Conservation (phyloP, 2,888 invertebrate genomes). For the Luffia ferchaultella region DNA sequence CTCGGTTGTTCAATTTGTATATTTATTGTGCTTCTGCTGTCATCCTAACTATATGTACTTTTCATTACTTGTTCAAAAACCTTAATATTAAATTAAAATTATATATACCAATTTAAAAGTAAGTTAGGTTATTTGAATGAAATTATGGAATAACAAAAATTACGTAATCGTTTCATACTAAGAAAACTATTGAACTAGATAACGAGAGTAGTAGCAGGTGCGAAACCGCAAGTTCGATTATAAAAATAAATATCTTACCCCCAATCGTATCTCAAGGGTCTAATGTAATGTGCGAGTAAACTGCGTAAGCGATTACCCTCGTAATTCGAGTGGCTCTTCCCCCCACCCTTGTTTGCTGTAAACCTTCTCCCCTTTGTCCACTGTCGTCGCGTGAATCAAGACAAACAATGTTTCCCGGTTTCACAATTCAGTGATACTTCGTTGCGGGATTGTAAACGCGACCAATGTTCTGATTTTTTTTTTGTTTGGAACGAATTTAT, state of each 20-base stretch:
- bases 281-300: constrained; percentile 6
- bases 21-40: too few species aligned
- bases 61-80: too few species aligned
- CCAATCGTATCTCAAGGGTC: constrained; percentile 2
- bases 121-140: too few species aligned
- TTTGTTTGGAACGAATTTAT: too few species aligned
- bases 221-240: not conserved
- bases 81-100: too few species aligned
- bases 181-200: too few species aligned
- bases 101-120: too few species aligned
- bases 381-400: not conserved
- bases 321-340: not conserved
- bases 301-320: constrained; percentile 8
- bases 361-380: not conserved
- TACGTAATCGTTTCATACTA: too few species aligned
- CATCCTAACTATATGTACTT: too few species aligned
- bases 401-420: not conserved
- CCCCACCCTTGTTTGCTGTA: not conserved
- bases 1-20: too few species aligned
- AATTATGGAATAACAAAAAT: too few species aligned
- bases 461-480: not conserved
- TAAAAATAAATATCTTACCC: not conserved
- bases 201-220: not conserved
- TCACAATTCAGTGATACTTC: not conserved
- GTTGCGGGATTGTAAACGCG: not conserved